phyloP scores from a whole-genome alignment of 2,888 invertebrate species.

The Latrodectus elegans region DNA sequence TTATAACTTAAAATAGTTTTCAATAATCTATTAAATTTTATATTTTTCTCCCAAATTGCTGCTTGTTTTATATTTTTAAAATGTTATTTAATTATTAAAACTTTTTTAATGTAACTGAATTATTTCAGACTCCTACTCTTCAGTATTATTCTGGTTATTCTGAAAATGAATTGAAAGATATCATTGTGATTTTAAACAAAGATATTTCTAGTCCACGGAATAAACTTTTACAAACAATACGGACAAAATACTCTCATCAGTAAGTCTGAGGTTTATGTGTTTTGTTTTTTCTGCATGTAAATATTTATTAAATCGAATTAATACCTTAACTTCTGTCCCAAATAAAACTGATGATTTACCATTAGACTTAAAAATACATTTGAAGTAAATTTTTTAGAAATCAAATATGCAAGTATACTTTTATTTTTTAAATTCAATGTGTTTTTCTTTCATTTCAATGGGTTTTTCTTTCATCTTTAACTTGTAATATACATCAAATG shows the following conservation, averaged over 20 bases:
- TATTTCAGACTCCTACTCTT: slow-evolving; percentile 74
- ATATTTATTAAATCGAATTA: no score
- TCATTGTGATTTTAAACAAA: slow-evolving; percentile 84
- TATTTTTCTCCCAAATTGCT: background rate
- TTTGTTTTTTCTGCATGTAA: background rate
- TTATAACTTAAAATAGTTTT: background rate
- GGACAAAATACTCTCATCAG: slow-evolving; percentile 95
- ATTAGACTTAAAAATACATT: no score
- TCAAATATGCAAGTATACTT: no score
- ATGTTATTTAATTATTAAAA: background rate
- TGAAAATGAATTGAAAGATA: slow-evolving; percentile 82
- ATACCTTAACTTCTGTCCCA: no score
- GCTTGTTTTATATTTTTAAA: background rate
- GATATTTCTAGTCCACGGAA: slow-evolving; percentile 86
- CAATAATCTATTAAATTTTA: background rate
- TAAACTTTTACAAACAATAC: slow-evolving; percentile 87
- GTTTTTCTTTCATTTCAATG: no score
- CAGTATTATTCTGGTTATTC: slow-evolving; percentile 81
- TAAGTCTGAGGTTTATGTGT: slow-evolving; percentile 75
- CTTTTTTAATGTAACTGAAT: background rate
- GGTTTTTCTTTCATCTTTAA: no score
- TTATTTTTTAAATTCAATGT: no score
- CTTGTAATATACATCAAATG: no score
- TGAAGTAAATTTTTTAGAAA: no score
- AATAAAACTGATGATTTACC: no score